These are phyloP conservation scores for Halictus quadricinctus DNA, from an alignment of 2,888 invertebrate species.

Conservation along the genomic window DNA sequence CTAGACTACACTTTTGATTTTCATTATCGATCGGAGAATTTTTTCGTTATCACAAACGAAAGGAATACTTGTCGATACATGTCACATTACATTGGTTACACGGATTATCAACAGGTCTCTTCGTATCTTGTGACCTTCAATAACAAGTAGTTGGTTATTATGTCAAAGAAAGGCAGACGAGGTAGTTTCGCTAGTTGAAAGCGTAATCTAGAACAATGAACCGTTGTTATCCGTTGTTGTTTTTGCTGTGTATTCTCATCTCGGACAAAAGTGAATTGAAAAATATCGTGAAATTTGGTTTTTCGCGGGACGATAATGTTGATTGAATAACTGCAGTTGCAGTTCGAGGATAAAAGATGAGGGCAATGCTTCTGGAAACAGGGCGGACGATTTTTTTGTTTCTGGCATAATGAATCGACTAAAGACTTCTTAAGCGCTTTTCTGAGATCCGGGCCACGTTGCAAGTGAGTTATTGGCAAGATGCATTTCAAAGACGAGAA, in stretches of 20 bases:
- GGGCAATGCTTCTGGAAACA: not conserved
- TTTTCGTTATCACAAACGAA: not conserved
- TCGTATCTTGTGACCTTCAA: constrained; percentile 31
- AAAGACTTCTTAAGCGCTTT: not conserved
- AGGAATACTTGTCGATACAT: not conserved
- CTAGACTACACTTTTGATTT: not conserved
- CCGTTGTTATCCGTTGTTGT: constrained; percentile 10
- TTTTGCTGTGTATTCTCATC: not conserved
- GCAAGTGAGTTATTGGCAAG: not conserved
- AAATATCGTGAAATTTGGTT: not conserved
- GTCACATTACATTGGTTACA: constrained; percentile 6
- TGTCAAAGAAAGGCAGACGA: constrained; percentile 23
- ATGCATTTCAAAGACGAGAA: not conserved
- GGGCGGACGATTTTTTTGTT: not conserved
- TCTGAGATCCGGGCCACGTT: not conserved
- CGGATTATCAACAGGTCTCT: constrained; percentile 20
- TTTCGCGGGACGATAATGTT: not conserved
- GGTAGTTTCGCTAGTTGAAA: constrained; percentile 37
- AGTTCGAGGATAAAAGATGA: not conserved
- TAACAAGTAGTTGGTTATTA: constrained; percentile 18
- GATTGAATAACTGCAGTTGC: not conserved
- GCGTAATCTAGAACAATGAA: constrained; percentile 22
- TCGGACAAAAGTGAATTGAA: not conserved
- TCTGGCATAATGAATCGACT: not conserved
- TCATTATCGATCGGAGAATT: not conserved